phyloP scores from a whole-genome alignment of 2,888 invertebrate species.

The Drosophila gaucha region DNA sequence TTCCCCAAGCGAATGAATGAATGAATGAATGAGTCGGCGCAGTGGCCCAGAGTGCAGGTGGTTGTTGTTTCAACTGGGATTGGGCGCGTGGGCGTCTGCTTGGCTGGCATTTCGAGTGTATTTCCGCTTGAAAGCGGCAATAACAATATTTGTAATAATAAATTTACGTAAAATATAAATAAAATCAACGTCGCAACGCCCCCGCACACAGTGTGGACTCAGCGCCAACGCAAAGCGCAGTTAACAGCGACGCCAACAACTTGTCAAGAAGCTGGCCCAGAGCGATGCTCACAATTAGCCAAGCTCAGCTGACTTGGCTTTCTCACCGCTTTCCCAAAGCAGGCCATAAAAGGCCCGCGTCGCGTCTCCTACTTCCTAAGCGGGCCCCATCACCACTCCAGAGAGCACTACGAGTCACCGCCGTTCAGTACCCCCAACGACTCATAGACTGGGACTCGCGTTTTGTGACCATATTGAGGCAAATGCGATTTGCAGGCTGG shows the following conservation, averaged over 20 bases:
- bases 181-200: constrained; percentile 67
- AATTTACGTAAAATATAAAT: constrained; percentile 77
- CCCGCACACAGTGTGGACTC: constrained; percentile 42
- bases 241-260: constrained; percentile 58
- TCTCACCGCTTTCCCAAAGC: constrained; percentile 74
- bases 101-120: constrained; percentile 65
- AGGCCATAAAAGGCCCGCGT: constrained; percentile 63
- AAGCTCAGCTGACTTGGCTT: constrained; percentile 48
- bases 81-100: constrained; percentile 52
- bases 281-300: constrained; percentile 78
- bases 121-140: constrained; percentile 78
- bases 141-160: constrained; percentile 79
- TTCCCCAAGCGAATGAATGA: constrained; percentile 47
- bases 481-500: constrained; percentile 70
- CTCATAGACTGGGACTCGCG: constrained; percentile 49
- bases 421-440: constrained; percentile 29
- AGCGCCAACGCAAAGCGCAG: constrained; percentile 49
- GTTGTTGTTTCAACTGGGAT: constrained; percentile 42
- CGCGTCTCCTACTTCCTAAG: constrained; percentile 64
- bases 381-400: constrained; percentile 36
- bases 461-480: constrained; percentile 72
- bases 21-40: constrained; percentile 48
- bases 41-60: constrained; percentile 61
- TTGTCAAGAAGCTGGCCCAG: constrained; percentile 62
- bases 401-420: constrained; percentile 23